Conservation (phyloP, 2,888 invertebrate genomes). For the Ophion ellenae region DNA sequence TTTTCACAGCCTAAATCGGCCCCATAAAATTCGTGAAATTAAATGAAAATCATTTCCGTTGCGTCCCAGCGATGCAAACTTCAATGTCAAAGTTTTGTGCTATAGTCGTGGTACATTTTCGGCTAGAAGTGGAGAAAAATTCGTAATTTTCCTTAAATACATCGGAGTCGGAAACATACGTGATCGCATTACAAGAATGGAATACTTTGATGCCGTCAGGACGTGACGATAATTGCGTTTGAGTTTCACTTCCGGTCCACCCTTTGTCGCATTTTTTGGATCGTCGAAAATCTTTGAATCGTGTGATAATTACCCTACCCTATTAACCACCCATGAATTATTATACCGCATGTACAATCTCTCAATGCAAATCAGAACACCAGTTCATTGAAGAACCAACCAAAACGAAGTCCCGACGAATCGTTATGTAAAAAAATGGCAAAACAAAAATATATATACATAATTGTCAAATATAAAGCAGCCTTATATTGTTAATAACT, state of each 20-base stretch:
- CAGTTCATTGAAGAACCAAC: not conserved
- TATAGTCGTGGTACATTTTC: not conserved
- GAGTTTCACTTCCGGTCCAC: not conserved
- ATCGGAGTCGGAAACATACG: not conserved
- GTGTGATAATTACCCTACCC: not conserved
- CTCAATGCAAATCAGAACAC: slow-evolving; percentile 1
- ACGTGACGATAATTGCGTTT: not conserved
- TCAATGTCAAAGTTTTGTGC: not conserved
- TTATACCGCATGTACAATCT: not conserved
- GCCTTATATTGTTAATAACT: not conserved
- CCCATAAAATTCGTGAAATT: not conserved
- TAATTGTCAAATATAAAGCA: not conserved
- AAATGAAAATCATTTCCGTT: not conserved
- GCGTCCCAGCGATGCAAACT: not conserved
- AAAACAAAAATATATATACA: not conserved
- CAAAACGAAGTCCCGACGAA: not conserved
- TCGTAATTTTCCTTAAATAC: no score
- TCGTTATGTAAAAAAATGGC: not conserved
- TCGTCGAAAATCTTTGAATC: not conserved
- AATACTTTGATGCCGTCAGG: not conserved
- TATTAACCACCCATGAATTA: not conserved
- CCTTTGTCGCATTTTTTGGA: not conserved
- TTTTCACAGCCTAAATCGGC: no score
- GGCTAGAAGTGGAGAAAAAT: not conserved
- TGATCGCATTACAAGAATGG: not conserved